These are phyloP conservation scores for Sphenopsis melanotis DNA, from an alignment of 2,797 vertebrate species.

Conservation along the genomic window DNA sequence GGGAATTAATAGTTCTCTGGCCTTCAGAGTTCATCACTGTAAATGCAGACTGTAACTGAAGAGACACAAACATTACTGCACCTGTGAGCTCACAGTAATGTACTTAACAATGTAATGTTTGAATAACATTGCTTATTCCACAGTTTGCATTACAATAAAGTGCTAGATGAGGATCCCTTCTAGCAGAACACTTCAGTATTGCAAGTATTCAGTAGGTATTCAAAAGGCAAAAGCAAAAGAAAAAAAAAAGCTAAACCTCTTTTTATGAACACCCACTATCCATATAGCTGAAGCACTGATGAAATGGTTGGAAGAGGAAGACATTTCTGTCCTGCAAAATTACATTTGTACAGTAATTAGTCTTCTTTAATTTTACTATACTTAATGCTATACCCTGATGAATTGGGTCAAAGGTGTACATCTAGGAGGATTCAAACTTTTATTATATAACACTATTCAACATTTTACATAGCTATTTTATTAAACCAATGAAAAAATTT, in stretches of 20 bases:
- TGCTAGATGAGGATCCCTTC: not conserved
- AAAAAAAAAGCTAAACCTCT: not conserved
- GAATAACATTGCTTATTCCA: not conserved
- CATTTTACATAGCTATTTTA: not conserved
- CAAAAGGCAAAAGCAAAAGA: not conserved
- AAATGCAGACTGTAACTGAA: not conserved
- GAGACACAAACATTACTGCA: not conserved
- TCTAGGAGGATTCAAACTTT: not conserved
- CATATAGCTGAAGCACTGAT: not conserved
- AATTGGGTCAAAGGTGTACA: not conserved
- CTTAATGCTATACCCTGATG: not conserved
- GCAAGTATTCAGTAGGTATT: not conserved
- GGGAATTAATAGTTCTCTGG: not conserved
- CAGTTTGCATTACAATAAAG: not conserved
- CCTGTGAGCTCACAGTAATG: not conserved
- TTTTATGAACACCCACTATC: not conserved
- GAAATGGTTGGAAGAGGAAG: not conserved
- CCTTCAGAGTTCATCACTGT: not conserved
- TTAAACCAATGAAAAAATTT: not conserved
- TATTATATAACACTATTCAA: not conserved
- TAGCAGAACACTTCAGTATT: not conserved
- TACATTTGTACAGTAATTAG: not conserved
- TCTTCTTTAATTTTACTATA: not conserved
- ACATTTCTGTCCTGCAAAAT: not conserved
- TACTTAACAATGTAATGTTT: not conserved